Conservation (phyloP, 2,888 invertebrate genomes). For the Bombylius discolor region DNA sequence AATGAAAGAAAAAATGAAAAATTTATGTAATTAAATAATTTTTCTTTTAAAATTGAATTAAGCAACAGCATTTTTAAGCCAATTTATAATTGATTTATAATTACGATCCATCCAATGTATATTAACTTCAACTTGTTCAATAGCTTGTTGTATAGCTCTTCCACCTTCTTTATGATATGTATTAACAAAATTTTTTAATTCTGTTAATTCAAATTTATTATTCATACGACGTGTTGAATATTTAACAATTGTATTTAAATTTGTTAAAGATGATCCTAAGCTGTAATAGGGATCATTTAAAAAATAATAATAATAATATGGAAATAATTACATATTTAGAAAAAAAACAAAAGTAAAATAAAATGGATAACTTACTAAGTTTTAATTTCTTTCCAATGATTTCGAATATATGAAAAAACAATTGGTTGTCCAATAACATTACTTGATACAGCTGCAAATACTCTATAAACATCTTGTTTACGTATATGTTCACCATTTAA, state of each 20-base stretch:
- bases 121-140: constrained; percentile 69
- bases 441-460: constrained; percentile 61
- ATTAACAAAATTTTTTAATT: constrained; percentile 56
- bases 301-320: background rate
- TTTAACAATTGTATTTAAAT: constrained; percentile 56
- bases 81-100: constrained; percentile 57
- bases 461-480: constrained; percentile 67
- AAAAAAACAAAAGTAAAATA: background rate
- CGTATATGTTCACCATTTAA: constrained; percentile 62
- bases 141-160: constrained; percentile 61
- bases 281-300: constrained; percentile 34
- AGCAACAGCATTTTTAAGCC: constrained; percentile 41
- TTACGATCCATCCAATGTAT: constrained; percentile 72
- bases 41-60: background rate
- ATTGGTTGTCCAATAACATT: constrained; percentile 71
- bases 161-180: constrained; percentile 54
- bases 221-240: constrained; percentile 61
- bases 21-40: background rate
- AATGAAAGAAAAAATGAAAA: background rate
- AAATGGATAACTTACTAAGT: constrained; percentile 48
- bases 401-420: constrained; percentile 63
- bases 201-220: constrained; percentile 59
- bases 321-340: background rate
- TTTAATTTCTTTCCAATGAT: constrained; percentile 58
- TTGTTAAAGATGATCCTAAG: constrained; percentile 57